phyloP scores from a whole-genome alignment of 1,140 invertebrate genomes.

The Saxidomus purpurata region DNA sequence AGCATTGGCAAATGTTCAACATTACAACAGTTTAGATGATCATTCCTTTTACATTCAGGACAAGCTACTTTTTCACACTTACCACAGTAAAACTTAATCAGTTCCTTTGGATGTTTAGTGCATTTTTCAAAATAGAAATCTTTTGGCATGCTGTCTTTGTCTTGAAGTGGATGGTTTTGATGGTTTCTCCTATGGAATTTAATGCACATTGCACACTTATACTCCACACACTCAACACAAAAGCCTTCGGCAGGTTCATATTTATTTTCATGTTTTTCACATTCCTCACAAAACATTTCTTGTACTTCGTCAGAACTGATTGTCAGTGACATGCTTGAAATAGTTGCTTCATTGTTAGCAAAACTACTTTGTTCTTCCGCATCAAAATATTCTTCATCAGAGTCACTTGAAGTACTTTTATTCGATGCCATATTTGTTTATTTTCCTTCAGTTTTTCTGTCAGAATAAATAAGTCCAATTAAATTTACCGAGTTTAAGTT shows the following conservation, averaged over 20 bases:
- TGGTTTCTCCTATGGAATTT: background rate
- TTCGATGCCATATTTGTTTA: background rate
- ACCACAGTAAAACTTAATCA: background rate
- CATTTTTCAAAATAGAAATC: constrained; percentile 3
- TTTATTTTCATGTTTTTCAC: background rate
- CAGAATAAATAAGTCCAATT: too few relatives aligned
- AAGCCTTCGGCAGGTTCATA: background rate
- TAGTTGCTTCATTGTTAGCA: too few relatives aligned
- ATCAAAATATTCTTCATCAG: background rate
- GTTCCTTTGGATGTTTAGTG: background rate
- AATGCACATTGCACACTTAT: background rate
- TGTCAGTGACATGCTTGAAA: background rate
- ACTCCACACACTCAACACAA: constrained; percentile 4
- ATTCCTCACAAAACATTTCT: constrained; percentile 9
- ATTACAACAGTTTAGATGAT: background rate
- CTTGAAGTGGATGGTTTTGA: background rate
- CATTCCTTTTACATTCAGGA: background rate
- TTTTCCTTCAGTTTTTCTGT: too few relatives aligned
- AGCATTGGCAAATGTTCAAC: background rate
- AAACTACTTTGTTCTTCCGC: background rate
- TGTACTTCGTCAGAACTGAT: background rate
- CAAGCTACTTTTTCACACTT: background rate
- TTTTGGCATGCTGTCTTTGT: background rate
- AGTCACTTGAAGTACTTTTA: background rate
- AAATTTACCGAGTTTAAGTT: too few relatives aligned